Evolutionary conservation across 2,797 vertebrate genomes (phyloP).

Genomic region (Protosalanx chinensis): DNA sequence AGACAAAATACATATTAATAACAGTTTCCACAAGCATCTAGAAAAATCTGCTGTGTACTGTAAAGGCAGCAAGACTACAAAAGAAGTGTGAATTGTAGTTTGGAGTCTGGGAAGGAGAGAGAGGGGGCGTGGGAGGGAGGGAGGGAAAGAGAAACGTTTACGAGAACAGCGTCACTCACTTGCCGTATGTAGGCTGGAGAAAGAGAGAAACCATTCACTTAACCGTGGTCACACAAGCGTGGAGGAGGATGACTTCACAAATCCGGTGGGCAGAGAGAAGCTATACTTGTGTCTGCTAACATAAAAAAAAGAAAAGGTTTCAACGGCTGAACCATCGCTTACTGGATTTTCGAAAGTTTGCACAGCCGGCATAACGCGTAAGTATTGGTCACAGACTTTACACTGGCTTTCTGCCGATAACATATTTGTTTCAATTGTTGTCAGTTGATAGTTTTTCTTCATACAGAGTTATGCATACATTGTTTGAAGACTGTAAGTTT

Average conservation of each 20-base stretch:
- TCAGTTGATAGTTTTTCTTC: not conserved
- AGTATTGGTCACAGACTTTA: not conserved
- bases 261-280: not conserved
- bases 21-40: not conserved
- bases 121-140: conserved; percentile 28
- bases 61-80: not conserved
- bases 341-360: conserved; percentile 8
- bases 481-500: not conserved
- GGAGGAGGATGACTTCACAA: conserved; percentile 42
- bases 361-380: not conserved
- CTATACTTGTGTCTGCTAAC: not conserved
- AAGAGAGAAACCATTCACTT: conserved; percentile 59
- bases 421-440: not conserved
- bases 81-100: not conserved
- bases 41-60: not conserved
- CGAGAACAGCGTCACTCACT: conserved; percentile 46
- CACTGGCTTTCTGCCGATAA: not conserved
- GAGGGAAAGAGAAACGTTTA: not conserved
- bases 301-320: conserved; percentile 2
- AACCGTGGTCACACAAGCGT: conserved; percentile 54
- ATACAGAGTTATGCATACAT: not conserved
- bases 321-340: not conserved
- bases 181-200: conserved; percentile 23
- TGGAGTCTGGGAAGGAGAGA: not conserved
- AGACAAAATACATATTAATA: not conserved